Conservation (phyloP, 2,797 vertebrate species). For the Macropus fuliginosus region DNA sequence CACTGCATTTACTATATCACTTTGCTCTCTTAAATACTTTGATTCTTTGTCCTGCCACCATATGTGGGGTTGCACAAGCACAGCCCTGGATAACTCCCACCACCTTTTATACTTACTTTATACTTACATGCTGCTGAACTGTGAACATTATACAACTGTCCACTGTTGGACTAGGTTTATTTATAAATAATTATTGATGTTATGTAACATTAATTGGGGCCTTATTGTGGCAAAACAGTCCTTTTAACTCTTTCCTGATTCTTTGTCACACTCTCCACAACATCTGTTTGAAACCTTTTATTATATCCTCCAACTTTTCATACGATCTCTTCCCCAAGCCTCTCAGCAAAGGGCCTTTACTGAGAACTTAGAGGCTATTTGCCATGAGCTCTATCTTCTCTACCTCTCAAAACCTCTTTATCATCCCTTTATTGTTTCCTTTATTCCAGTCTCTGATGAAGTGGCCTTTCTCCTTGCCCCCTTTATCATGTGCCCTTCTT, state of each 20-base stretch:
- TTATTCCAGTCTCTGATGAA: not conserved
- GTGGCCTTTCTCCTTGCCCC: not conserved
- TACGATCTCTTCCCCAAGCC: not conserved
- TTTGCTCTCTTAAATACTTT: not conserved
- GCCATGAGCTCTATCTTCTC: not conserved
- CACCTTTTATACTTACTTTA: not conserved
- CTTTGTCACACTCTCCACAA: not conserved
- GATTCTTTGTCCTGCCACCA: not conserved
- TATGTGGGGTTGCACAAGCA: not conserved
- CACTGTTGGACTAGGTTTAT: not conserved
- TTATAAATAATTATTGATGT: not conserved
- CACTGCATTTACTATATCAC: not conserved
- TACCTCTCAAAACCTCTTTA: not conserved
- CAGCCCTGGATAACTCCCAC: not conserved
- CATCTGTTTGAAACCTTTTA: not conserved
- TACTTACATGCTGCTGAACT: not conserved
- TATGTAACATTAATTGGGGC: not conserved
- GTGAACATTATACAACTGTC: not conserved
- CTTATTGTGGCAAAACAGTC: not conserved
- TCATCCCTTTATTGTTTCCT: not conserved
- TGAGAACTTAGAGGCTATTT: not conserved
- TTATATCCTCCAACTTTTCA: not conserved
- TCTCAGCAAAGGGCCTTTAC: not conserved
- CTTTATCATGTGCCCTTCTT: not conserved
- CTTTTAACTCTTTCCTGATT: not conserved